phyloP scores from a whole-genome alignment of 2,888 invertebrate genomes.

The Ceriagrion tenellum region DNA sequence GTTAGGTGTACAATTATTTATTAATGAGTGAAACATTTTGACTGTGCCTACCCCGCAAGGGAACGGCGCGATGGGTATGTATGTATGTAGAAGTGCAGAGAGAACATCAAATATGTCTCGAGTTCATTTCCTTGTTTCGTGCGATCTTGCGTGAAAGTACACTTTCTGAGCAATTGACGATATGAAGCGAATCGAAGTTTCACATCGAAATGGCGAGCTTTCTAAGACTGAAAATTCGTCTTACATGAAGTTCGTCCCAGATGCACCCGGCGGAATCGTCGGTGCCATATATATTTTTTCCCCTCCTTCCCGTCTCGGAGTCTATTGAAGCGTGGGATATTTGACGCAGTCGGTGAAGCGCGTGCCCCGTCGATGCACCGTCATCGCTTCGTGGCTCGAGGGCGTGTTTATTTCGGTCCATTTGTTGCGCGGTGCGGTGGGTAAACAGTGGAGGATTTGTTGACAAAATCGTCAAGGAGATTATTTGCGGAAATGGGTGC shows the following conservation, averaged over 20 bases:
- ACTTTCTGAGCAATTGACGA: not conserved
- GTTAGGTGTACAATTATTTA: no score
- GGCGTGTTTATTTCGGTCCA: not conserved
- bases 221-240: not conserved
- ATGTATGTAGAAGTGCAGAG: no score
- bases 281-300: not conserved
- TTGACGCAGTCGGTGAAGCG: not conserved
- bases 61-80: no score
- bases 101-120: no score
- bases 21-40: no score
- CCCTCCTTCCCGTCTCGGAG: no score
- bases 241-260: not conserved
- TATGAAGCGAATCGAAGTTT: not conserved
- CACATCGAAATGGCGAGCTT: not conserved
- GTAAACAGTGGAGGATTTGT: not conserved
- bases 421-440: not conserved
- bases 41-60: no score
- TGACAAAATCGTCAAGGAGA: not conserved
- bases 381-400: no score
- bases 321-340: not conserved
- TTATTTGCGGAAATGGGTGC: constrained; percentile 11
- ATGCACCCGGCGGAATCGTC: not conserved
- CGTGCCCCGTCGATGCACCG: no score
- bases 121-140: not conserved
- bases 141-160: not conserved